Evolutionary conservation across 2,113 vertebrate species (phyloP).

Genomic region (Siniperca knerii): DNA sequence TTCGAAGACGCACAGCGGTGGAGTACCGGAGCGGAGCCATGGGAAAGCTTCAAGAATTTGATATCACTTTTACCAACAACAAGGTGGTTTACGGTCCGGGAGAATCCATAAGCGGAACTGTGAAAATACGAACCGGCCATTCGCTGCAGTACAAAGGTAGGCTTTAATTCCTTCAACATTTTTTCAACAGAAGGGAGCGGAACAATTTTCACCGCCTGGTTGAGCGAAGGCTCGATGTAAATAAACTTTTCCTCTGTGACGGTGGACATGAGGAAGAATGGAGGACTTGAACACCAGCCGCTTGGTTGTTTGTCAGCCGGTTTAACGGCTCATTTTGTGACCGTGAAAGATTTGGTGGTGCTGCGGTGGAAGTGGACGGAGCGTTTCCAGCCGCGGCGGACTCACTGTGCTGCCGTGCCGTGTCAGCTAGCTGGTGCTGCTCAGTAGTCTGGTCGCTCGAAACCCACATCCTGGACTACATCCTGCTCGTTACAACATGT

Average conservation of each 20-base stretch:
- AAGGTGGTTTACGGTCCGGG: constrained; percentile 95
- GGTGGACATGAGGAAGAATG: not conserved
- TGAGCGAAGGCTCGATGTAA: not conserved
- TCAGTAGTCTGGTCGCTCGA: not conserved
- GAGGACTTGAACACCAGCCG: not conserved
- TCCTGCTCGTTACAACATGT: constrained; percentile 43
- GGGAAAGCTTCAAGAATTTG: constrained; percentile 96
- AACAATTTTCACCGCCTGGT: not conserved
- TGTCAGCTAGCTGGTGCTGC: not conserved
- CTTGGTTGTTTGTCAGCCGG: not conserved
- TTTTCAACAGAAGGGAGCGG: not conserved
- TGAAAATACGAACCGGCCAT: constrained; percentile 87
- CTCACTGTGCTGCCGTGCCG: not conserved
- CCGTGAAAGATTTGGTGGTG: not conserved
- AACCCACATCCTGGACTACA: constrained; percentile 24
- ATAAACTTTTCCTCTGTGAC: constrained; percentile 56
- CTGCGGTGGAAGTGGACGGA: constrained; percentile 29
- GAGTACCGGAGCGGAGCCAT: constrained; percentile 76
- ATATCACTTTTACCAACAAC: constrained; percentile 89
- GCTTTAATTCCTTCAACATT: constrained; percentile 19
- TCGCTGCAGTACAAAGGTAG: constrained; percentile 92
- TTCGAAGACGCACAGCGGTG: constrained; percentile 36
- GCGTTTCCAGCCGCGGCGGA: constrained; percentile 16
- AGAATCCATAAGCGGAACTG: constrained; percentile 90
- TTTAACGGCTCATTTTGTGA: not conserved